Evolutionary conservation across 1,140 invertebrate species (phyloP), one percentile per base, ranked within the genome.

Genomic region (Protaetia brevitarsis): DNA sequence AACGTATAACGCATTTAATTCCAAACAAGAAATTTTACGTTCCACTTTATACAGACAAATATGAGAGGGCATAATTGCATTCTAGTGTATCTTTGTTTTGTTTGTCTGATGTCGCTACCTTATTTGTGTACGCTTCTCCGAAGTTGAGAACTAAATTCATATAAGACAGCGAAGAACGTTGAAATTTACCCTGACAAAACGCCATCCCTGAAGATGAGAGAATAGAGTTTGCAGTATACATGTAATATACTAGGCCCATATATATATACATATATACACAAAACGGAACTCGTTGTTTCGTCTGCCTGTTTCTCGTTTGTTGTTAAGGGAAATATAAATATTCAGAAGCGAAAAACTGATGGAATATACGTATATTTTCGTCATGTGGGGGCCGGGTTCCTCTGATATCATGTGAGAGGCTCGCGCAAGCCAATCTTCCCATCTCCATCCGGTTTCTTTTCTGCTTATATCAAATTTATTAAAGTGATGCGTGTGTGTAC

Each of bases 341-440:
- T 45, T 45, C 41, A 45, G 16, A 1, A 19, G 41, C 41, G 41
- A 45, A 45, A 45, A 45, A 16, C 41, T 45, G 41, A 45, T 45
- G 41, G 41, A 45, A 21, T 16, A 45, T 45, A n/a, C n/a, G n/a
- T n/a, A 45, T 45, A 45, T 45, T 45, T 19, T 45, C 41, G 41
- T 45, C 41, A 45, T 21, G 6, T 6, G 3, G 10, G n/a, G 13
- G n/a, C n/a, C n/a, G n/a, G n/a, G n/a, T n/a, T n/a, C n/a, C n/a
- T n/a, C n/a, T n/a, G n/a, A n/a, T n/a, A n/a, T n/a, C n/a, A n/a
- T n/a, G n/a, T n/a, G n/a, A n/a, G n/a, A n/a, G n/a, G n/a, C n/a
- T n/a, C 41, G 41, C 4, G 13, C 16, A 6, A 16, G n/a, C n/a
- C 16, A 16, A 45, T 3, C n/a, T 5, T 19, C 41, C 23, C 13